Base-by-base conservation (phyloP, 2,113 vertebrate genomes). In the Macquaria australasica region DNA sequence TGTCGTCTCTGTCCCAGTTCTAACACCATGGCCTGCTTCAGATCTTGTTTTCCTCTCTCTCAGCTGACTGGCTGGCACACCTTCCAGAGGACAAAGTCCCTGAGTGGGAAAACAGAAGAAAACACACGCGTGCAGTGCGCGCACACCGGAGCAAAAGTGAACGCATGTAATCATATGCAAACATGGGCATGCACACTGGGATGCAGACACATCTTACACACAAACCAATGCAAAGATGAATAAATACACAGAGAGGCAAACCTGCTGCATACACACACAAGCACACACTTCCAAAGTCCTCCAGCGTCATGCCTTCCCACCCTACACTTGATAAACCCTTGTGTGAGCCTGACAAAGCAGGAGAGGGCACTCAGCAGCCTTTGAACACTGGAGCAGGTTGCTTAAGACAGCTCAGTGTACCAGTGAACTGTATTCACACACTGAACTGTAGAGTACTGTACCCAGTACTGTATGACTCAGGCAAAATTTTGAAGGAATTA, bases 51-150 rank as follows among this genome's bases (percentile, higher is more conserved):
- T 85, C 83, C 81, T 72, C 48, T 60, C 81, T 73, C 93, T 93
- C 94, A 94, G 93, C 93, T 95, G 94, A 95, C 91, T 85, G 89
- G 88, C 81, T 90, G 92, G 91, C 90, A 92, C 90, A 88, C 91
- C 89, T 93, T 88, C 73, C 80, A 84, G 37, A 85, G 95, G 92
- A 86, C 94, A 94, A 95, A 93, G 94, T 93, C 87, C 88, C 83
- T 0, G 45, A 76, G 78, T 69, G 81, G 59, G 79, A 28, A 72
- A 84, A 80, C 34, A 74, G 78, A 79, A 62, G 55, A 89, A 88
- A 90, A 84, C 73, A 41, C 63, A 77, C 4, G 9, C 75, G 45
- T 39, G 64, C 87, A 79, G 34, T 34, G 74, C 87, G 78, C 43
- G 74, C 31, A 67, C 73, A 78, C 34, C 15, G 23, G 66, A 21